phyloP scores from a whole-genome alignment of 2,113 vertebrate genomes.

The Otocyon megalotis region DNA sequence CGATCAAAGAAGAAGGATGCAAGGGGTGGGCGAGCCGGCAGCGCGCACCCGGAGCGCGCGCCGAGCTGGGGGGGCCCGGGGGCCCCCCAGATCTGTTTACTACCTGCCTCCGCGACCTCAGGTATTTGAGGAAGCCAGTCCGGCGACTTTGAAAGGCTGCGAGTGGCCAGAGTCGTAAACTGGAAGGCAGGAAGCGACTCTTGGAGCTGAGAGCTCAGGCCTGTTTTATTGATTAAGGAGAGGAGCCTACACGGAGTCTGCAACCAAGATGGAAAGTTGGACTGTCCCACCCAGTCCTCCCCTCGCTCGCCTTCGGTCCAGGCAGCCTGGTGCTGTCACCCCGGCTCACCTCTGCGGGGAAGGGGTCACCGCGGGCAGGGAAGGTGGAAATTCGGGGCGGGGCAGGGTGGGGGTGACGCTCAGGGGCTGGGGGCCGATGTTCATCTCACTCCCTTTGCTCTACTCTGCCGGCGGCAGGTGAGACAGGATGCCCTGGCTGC shows the following conservation, averaged over 20 bases:
- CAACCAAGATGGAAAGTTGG: constrained; percentile 24
- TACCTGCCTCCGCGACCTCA: constrained; percentile 45
- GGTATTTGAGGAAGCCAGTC: constrained; percentile 55
- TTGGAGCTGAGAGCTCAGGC: constrained; percentile 29
- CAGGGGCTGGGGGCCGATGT: neutral
- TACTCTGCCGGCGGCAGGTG: neutral
- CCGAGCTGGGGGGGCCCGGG: too few relatives aligned
- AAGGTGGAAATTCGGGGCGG: neutral
- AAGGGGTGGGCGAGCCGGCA: fast-evolving
- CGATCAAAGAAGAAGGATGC: neutral
- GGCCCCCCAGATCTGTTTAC: neutral
- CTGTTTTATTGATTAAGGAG: constrained; percentile 69
- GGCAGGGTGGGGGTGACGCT: too few relatives aligned
- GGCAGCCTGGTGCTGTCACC: neutral
- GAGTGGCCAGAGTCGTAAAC: constrained; percentile 65
- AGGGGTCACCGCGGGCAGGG: neutral
- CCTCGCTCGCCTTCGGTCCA: neutral
- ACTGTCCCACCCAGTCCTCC: neutral
- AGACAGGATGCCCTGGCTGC: too few relatives aligned
- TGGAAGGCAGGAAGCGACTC: constrained; percentile 16
- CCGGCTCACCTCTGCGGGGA: constrained; percentile 26
- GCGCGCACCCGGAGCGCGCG: fast-evolving
- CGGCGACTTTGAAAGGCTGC: neutral
- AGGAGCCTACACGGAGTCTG: neutral
- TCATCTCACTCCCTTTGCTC: fast-evolving